Conservation (phyloP, 2,888 invertebrate genomes). For the Thera obeliscata region DNA sequence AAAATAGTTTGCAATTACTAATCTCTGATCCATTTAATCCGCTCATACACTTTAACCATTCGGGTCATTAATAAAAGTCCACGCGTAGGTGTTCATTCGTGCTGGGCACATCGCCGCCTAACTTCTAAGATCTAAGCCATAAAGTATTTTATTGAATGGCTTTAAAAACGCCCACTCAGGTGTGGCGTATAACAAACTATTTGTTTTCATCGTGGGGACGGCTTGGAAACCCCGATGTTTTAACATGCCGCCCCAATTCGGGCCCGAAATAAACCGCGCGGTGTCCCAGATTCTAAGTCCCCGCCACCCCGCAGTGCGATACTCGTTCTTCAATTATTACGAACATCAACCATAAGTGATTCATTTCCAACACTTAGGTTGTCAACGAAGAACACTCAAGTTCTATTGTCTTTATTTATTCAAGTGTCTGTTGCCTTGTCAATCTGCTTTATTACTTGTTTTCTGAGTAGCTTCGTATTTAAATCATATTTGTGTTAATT, state of each 20-base stretch:
- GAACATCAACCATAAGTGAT: constrained; percentile 44
- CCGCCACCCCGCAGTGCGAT: constrained; percentile 52
- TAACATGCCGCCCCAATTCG: constrained; percentile 77
- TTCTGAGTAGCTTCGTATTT: neutral
- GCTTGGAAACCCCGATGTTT: constrained; percentile 73
- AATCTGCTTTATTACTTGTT: neutral
- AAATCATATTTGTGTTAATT: no score
- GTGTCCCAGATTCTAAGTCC: constrained; percentile 70
- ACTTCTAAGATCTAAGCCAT: constrained; percentile 44
- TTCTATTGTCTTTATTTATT: constrained; percentile 19
- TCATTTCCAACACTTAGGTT: constrained; percentile 27
- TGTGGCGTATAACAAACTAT: constrained; percentile 61
- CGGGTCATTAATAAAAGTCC: constrained; percentile 55
- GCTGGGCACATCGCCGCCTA: constrained; percentile 43
- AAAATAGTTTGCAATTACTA: constrained; percentile 4
- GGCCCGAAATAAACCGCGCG: constrained; percentile 72
- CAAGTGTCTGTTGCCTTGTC: neutral
- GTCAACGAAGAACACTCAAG: constrained; percentile 18
- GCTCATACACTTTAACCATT: constrained; percentile 39
- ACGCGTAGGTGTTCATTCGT: constrained; percentile 34
- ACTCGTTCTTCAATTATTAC: constrained; percentile 52
- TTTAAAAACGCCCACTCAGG: constrained; percentile 63
- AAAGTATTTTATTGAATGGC: constrained; percentile 48
- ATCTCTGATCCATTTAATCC: constrained; percentile 39
- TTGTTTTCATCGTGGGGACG: constrained; percentile 66